Base-by-base conservation (phyloP, 2,797 vertebrate genomes). In the Nyctibius grandis region DNA sequence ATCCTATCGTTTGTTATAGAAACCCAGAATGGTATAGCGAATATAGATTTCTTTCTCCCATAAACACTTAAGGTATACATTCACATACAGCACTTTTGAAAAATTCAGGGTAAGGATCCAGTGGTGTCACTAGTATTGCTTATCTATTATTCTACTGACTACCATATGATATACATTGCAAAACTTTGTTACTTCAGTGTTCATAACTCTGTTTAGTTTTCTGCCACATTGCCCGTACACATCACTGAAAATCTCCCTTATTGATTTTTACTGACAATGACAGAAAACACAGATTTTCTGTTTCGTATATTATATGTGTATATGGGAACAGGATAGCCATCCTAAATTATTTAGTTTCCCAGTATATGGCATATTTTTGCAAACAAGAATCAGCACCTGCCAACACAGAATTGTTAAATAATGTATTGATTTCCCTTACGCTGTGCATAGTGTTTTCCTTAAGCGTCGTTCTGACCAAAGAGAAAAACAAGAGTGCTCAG, bases 361-460 rank as follows among this genome's bases (percentile, higher is more conserved):
- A 61, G 48, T 74, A 29, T 78, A 76, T 42, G n/a, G 25, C 65
- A 51, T 79, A 40, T 47, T 95, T 96, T 91, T 87, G 16, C 50
- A 87, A 92, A 76, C 70, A 91, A 84, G 54, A 77, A 73, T 88
- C 67, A 74, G 73, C 53, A 73, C 45, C 69, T 65, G 63, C 48
- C 75, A 89, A 54, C 59, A 79, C 6, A 82, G 61, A 82, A 65
- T 61, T 79, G 36, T 85, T 96, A 94, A 97, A 96, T 96, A 93
- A 91, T 96, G 36, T 29, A 95, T 81, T 89, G 47, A 54, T 57
- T 95, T 93, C 84, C 78, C 60, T 85, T 78, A 73, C 40, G 29
- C 8, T 68, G 76, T 67, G 42, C 70, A 50, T 85, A 45, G 31
- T 76, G 56, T 56, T 87, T 91, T 93, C 56, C 54, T 40, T 88